Conservation (phyloP, 2,113 vertebrate species). For the Passer montanus region DNA sequence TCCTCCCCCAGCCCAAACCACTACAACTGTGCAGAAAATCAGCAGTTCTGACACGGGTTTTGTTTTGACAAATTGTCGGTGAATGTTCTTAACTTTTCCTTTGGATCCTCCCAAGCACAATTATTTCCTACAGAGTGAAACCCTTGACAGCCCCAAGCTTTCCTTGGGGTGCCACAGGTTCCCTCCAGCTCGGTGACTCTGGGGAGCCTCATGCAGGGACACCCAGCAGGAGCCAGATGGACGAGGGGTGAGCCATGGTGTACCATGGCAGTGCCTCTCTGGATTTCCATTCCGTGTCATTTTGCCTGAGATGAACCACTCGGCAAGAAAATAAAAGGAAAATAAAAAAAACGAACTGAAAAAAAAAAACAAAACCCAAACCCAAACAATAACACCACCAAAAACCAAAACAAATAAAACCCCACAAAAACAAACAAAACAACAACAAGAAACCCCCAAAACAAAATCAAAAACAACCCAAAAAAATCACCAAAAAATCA, state of each 20-base stretch:
- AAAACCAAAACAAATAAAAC: not conserved
- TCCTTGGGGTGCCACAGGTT: not conserved
- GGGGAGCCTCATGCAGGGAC: not conserved
- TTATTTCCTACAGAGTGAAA: not conserved
- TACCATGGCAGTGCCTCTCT: not conserved
- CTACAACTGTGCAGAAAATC: not conserved
- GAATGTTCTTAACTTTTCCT: not conserved
- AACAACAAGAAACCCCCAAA: not conserved
- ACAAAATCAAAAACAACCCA: not conserved
- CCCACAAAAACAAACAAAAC: not conserved
- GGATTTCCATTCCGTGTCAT: not conserved
- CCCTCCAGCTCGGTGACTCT: not conserved
- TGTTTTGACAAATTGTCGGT: not conserved
- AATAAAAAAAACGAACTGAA: not conserved
- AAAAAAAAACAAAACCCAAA: not conserved
- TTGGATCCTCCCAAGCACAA: not conserved
- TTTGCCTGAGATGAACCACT: not conserved
- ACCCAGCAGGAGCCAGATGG: not conserved
- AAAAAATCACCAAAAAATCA: not conserved
- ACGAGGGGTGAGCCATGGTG: accelerated
- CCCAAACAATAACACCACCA: not conserved
- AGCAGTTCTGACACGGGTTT: not conserved
- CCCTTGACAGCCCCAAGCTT: not conserved
- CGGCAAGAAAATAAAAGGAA: not conserved
- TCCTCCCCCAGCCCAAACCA: not conserved